phyloP scores from a whole-genome alignment of 1,140 invertebrate genomes.

The Halictus rubicundus region DNA sequence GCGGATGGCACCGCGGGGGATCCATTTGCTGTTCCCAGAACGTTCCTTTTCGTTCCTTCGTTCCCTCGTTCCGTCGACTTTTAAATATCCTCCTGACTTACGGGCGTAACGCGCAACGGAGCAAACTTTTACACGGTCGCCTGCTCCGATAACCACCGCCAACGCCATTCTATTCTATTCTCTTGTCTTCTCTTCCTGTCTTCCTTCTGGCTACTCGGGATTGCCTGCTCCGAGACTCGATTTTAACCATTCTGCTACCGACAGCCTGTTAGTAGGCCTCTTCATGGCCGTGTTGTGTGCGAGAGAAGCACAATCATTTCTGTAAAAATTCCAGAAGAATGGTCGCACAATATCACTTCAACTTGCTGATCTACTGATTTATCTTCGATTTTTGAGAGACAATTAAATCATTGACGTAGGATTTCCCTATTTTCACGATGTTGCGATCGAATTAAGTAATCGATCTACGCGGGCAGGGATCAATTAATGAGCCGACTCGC shows the following conservation, averaged over 20 bases:
- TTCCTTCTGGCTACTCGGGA: slow-evolving; percentile 17
- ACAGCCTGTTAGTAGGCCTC: no score
- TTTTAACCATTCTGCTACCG: not conserved
- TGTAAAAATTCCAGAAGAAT: no score
- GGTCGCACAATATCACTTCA: no score
- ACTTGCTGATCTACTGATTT: no score
- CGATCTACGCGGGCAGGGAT: no score
- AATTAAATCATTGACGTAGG: no score
- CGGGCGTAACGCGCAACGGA: slow-evolving; percentile 62
- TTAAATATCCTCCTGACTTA: slow-evolving; percentile 67
- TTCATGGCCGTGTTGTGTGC: no score
- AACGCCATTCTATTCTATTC: slow-evolving; percentile 16
- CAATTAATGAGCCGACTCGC: no score
- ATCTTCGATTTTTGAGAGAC: no score
- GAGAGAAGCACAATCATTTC: no score
- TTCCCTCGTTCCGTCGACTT: slow-evolving; percentile 53
- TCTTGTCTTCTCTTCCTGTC: slow-evolving; percentile 15
- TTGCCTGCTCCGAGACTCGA: not conserved
- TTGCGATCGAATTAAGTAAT: no score
- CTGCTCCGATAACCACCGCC: slow-evolving; percentile 49
- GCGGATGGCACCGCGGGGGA: slow-evolving; percentile 67
- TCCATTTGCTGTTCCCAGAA: slow-evolving; percentile 66
- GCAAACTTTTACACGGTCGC: slow-evolving; percentile 47
- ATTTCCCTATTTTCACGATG: no score
- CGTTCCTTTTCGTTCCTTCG: slow-evolving; percentile 18